Evolutionary conservation across 2,888 invertebrate species (phyloP).

Genomic region (Elmis aenea): DNA sequence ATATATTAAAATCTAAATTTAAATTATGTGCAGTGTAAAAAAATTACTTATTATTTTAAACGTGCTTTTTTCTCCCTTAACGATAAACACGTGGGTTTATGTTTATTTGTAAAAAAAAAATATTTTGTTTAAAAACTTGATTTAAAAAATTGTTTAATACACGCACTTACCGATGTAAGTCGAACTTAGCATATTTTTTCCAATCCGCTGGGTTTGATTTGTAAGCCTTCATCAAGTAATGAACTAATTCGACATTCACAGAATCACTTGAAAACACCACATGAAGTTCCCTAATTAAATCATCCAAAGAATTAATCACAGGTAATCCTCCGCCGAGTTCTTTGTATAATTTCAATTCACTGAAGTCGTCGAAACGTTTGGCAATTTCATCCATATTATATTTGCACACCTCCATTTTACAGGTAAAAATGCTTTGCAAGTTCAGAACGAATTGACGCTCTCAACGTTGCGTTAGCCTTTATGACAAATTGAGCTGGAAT

Average conservation of each 20-base stretch:
- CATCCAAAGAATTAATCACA: slow-evolving; percentile 50
- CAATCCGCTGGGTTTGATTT: slow-evolving; percentile 87
- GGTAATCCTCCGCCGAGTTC: slow-evolving; percentile 28
- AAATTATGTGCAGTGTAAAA: too few species aligned
- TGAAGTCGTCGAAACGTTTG: slow-evolving; percentile 6
- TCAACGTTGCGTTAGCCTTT: too few species aligned
- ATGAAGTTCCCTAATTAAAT: slow-evolving; percentile 65
- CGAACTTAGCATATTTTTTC: slow-evolving; percentile 92
- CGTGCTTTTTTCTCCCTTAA: too few species aligned
- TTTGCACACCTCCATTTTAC: slow-evolving; percentile 17
- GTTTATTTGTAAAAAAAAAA: too few species aligned
- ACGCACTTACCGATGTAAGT: slow-evolving; percentile 74
- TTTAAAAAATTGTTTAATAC: too few species aligned
- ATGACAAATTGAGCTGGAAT: too few species aligned
- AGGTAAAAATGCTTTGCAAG: too few species aligned
- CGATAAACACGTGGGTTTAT: too few species aligned
- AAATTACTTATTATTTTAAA: too few species aligned
- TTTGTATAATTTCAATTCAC: slow-evolving; percentile 16
- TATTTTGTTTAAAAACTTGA: too few species aligned
- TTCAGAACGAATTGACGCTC: too few species aligned
- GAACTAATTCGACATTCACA: slow-evolving; percentile 89
- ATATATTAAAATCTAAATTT: too few species aligned
- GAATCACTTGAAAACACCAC: slow-evolving; percentile 71
- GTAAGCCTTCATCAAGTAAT: slow-evolving; percentile 72
- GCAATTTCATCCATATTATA: slow-evolving; percentile 9